phyloP scores from a whole-genome alignment of 2,888 invertebrate genomes.

The Pteria penguin region DNA sequence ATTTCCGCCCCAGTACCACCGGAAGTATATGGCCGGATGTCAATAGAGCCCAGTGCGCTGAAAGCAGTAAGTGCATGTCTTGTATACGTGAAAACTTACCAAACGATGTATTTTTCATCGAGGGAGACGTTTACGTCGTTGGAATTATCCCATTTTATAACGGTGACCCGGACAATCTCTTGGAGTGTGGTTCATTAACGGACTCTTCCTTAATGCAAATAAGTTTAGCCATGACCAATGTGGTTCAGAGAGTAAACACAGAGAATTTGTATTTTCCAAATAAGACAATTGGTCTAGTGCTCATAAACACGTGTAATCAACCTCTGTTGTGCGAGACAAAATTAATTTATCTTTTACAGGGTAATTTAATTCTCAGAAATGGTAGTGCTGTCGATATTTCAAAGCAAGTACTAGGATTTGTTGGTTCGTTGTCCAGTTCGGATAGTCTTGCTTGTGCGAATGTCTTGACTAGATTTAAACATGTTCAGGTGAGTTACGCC shows the following conservation, averaged over 20 bases:
- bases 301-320: conserved; percentile 54
- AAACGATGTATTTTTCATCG: conserved; percentile 30
- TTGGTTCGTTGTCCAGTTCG: conserved; percentile 43
- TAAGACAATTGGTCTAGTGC: conserved; percentile 41
- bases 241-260: conserved; percentile 31
- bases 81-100: conserved; percentile 32
- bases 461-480: conserved; percentile 20
- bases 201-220: conserved; percentile 33
- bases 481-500: conserved; percentile 34
- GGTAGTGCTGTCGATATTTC: background rate
- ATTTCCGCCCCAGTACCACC: background rate
- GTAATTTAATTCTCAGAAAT: background rate
- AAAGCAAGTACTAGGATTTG: conserved; percentile 47
- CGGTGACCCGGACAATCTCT: background rate
- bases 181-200: conserved; percentile 43
- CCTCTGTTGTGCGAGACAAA: conserved; percentile 38
- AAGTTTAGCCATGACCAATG: conserved; percentile 49
- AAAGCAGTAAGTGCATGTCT: conserved; percentile 24
- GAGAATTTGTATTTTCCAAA: conserved; percentile 16
- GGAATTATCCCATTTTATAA: conserved; percentile 51
- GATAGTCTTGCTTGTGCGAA: conserved; percentile 43
- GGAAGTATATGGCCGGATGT: conserved; percentile 27
- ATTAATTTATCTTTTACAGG: conserved; percentile 26
- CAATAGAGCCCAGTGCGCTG: conserved; percentile 20
- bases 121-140: conserved; percentile 51